phyloP scores from a whole-genome alignment of 2,888 invertebrate genomes.

The Mamestra brassicae region DNA sequence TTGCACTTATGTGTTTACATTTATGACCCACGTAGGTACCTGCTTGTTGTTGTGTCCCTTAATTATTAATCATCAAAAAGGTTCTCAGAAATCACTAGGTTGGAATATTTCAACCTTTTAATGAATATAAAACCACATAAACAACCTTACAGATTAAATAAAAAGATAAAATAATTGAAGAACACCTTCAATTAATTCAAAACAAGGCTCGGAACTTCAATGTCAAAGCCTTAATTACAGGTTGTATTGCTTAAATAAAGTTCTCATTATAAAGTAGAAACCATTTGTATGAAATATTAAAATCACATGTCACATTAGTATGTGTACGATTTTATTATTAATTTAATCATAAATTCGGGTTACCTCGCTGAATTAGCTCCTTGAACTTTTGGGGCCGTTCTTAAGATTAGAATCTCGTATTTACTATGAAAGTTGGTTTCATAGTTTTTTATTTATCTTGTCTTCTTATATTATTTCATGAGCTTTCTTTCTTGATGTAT shows the following conservation, averaged over 20 bases:
- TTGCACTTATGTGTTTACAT: background rate
- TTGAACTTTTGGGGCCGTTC: slow-evolving; percentile 28
- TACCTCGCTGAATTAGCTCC: slow-evolving; percentile 18
- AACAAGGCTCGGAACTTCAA: slow-evolving; percentile 42
- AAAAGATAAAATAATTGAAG: slow-evolving; percentile 22
- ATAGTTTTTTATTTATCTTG: too few species aligned
- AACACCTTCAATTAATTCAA: slow-evolving; percentile 44
- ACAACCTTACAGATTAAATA: slow-evolving; percentile 1
- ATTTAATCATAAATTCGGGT: slow-evolving; percentile 21
- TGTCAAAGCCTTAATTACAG: slow-evolving; percentile 47
- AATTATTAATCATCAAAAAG: background rate
- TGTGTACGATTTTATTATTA: slow-evolving; percentile 13
- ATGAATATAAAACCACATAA: slow-evolving; percentile 12
- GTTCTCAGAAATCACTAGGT: background rate
- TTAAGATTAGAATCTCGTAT: background rate
- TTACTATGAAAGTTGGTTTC: background rate
- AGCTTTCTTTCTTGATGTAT: too few species aligned
- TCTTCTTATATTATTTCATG: too few species aligned
- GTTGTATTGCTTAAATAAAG: slow-evolving; percentile 29
- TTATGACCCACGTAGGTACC: too few species aligned
- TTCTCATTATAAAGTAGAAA: slow-evolving; percentile 25
- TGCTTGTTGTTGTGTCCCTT: background rate
- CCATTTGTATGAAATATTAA: slow-evolving; percentile 31
- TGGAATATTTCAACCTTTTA: background rate
- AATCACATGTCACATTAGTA: slow-evolving; percentile 18